Evolutionary conservation across 1,140 invertebrate species (phyloP), one percentile per base, ranked within the genome.

Genomic region (Drosophila sechellia): DNA sequence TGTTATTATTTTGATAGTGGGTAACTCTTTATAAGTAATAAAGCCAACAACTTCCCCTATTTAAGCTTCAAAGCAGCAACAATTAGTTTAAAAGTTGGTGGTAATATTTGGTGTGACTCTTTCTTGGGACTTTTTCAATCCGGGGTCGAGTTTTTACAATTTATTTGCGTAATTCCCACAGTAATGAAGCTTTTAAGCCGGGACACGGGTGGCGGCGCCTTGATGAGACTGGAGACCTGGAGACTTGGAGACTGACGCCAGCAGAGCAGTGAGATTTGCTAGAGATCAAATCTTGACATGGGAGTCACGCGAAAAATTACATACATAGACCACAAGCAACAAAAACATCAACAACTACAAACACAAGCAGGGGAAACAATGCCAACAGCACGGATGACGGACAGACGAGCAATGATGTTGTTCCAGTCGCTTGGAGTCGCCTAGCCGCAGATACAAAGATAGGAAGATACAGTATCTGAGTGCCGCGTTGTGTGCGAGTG

Each of bases 241-340:
- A 43, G 40, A 59, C 64, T 13, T 31, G 25, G 13, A 45, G 40
- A 60, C 64, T 34, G 60, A 42, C 42, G 65, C 27, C 63, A 46
- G 42, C 54, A 34, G 60, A 65, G 68, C 35, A 74, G 52, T 70
- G 48, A 84, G 80, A 84, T 84, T 37, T 60, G 42, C 42, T 72
- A 60, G 74, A 86, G 68, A 80, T 85, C 77, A 42, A 56, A 76
- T 76, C 71, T 65, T 63, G 77, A 79, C 80, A 83, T 71, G 75
- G 75, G 61, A 86, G 81, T 85, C 81, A 85, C 77, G 81, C 81
- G 63, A 86, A 85, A 81, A 65, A 68, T 65, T 74, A 75, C 71
- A 75, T 74, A 75, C 71, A 75, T 39, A 50, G 53, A 49, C 25
- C 52, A 60, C n/a, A 74, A 74, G 6, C 55, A 70, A 70, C 22